phyloP scores from a whole-genome alignment of 2,113 vertebrate species.

The Etheostoma cragini region DNA sequence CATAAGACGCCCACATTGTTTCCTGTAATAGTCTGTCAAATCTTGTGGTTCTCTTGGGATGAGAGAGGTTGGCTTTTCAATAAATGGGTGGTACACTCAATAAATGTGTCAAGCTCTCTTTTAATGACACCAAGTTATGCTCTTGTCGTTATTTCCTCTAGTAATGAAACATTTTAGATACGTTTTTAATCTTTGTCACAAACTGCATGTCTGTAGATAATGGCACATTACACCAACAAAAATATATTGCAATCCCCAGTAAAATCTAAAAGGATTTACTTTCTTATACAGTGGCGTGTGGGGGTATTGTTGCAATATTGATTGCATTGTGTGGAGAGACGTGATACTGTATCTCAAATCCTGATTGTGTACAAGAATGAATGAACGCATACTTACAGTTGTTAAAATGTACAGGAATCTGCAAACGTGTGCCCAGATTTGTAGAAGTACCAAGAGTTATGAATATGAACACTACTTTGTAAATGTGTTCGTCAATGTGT shows the following conservation, averaged over 20 bases:
- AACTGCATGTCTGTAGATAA: neutral
- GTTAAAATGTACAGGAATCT: neutral
- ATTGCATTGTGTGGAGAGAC: neutral
- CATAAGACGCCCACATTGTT: conserved; percentile 40
- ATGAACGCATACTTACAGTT: neutral
- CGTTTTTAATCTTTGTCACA: neutral
- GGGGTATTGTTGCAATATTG: conserved; percentile 1
- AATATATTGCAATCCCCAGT: conserved; percentile 6
- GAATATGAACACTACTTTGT: too few species aligned
- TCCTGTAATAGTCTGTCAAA: conserved; percentile 38
- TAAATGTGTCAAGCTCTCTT: conserved; percentile 7
- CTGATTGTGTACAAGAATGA: neutral
- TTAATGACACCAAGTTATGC: neutral
- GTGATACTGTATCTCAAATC: neutral
- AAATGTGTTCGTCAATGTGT: too few species aligned
- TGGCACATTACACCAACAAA: neutral
- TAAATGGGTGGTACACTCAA: conserved; percentile 21
- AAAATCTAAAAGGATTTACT: conserved; percentile 25
- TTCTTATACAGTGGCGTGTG: conserved; percentile 10
- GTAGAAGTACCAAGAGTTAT: too few species aligned
- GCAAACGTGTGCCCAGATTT: neutral
- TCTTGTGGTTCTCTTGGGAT: neutral
- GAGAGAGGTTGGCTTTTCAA: conserved; percentile 34
- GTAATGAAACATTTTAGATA: neutral
- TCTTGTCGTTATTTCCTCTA: neutral